These are phyloP conservation scores for Dendrolimus kikuchii DNA, from an alignment of 1,140 invertebrate species.

Conservation along the genomic window DNA sequence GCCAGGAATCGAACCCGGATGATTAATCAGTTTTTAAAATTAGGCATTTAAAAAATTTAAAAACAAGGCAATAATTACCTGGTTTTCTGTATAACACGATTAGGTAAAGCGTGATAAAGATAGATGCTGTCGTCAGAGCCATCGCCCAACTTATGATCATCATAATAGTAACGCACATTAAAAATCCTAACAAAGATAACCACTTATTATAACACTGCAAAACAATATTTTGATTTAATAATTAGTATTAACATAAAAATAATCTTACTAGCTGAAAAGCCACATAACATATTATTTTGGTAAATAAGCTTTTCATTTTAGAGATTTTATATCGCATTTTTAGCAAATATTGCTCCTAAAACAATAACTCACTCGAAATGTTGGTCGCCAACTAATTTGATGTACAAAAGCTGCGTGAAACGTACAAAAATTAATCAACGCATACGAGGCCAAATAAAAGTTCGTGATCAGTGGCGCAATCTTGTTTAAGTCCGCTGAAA, in stretches of 20 bases:
- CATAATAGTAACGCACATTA: slow-evolving; percentile 92
- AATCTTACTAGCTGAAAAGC: too few species aligned
- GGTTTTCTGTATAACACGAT: slow-evolving; percentile 92
- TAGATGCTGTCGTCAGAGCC: slow-evolving; percentile 88
- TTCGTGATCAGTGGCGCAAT: slow-evolving; percentile 96
- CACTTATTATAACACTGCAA: slow-evolving; percentile 92
- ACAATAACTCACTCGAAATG: slow-evolving; percentile 79
- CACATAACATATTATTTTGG: background rate
- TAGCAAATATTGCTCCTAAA: too few species aligned
- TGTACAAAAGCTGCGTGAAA: slow-evolving; percentile 91
- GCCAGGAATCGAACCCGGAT: too few species aligned
- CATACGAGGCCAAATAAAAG: slow-evolving; percentile 96
- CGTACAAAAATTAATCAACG: slow-evolving; percentile 96
- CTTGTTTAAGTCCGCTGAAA: slow-evolving; percentile 86
- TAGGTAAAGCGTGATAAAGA: slow-evolving; percentile 88
- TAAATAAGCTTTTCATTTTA: background rate
- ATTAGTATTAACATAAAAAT: too few species aligned
- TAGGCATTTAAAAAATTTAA: too few species aligned
- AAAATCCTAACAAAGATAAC: slow-evolving; percentile 88
- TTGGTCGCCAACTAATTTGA: slow-evolving; percentile 89
- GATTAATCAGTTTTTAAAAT: too few species aligned
- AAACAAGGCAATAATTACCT: slow-evolving; percentile 63
- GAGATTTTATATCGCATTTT: slow-evolving; percentile 1
- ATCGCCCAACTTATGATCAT: slow-evolving; percentile 93
- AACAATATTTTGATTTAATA: background rate